A percentile compares a stretch with the other conserved stretches of the same genome.
These are phyloP conservation scores for Danio tinwini DNA, from an alignment of 2,797 vertebrate genomes.

Conservation along the genomic window DNA sequence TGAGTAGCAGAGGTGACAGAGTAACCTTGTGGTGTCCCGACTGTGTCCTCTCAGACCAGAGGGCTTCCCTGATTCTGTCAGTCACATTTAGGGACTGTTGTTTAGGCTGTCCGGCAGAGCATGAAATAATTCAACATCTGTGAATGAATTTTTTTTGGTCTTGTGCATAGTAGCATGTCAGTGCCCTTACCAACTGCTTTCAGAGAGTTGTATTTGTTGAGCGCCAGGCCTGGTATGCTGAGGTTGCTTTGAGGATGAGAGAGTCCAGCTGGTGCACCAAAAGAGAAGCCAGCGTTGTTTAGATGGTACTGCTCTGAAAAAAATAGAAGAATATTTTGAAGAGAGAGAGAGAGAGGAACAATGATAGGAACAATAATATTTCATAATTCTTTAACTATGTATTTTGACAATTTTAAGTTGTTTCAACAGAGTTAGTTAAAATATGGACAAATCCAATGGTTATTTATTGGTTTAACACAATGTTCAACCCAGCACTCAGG, in stretches of 20 bases:
- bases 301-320: constrained; percentile 86
- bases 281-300: constrained; percentile 77
- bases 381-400: background rate
- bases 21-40: constrained; percentile 8
- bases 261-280: constrained; percentile 71
- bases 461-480: no score
- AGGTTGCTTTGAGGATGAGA: constrained; percentile 80
- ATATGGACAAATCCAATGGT: no score
- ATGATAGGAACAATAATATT: background rate
- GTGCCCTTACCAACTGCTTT: constrained; percentile 87
- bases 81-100: constrained; percentile 13
- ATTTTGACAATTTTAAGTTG: no score
- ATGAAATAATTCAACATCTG: constrained; percentile 12
- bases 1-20: background rate
- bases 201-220: constrained; percentile 84
- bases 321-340: constrained; percentile 8
- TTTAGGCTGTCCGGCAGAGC: background rate
- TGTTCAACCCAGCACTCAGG: no score
- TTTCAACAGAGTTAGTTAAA: no score
- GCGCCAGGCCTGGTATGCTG: constrained; percentile 75
- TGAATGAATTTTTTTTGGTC: constrained; percentile 4
- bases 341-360: background rate
- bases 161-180: background rate
- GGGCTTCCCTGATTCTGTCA: constrained; percentile 40
- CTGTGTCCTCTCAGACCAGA: constrained; percentile 17